Evolutionary conservation across 2,797 vertebrate genomes (phyloP), one percentile per base, ranked within the genome.

Genomic region (Acrocephalus scirpaceus): DNA sequence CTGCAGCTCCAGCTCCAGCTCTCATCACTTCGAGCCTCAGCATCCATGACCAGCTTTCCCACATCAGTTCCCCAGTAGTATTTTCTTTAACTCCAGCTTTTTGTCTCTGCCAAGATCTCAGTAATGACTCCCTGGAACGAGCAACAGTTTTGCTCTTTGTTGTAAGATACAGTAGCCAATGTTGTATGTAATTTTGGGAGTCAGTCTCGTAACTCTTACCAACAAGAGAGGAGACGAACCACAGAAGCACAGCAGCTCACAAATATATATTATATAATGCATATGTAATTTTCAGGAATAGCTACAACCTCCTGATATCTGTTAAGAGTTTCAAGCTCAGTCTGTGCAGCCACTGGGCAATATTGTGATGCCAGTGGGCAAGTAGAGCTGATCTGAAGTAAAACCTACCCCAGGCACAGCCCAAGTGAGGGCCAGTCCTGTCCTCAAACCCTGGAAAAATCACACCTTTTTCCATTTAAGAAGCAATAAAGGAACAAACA

Each of bases 331-430:
- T 40, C 11, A 32, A 64, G 38, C 32, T 81, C 36, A 27, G 25
- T 7, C 32, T 53, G 19, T 42, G 58, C 36, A 69, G 51, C 22
- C 42, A 7, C 25, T 18, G 27, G n/a, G 48, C 48, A 83, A 14
- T 0, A 17, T 0, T 1, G 10, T 1, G 30, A 76, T 56, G 32
- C 30, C 38, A 42, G 0, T 0, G 21, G 2, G 4, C 10, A 62
- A 36, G 13, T 10, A 20, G 54, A 21, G 30, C 53, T 25, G 36
- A 65, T 25, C n/a, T 21, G 7, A 56, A 34, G 26, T 21, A 38
- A 88, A 64, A 58, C 2, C 32, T 16, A 30, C 8, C 21, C 32
- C 32, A 48, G 6, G 17, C 26, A 57, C 29, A 54, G 15, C 9
- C 14, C 26, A 42, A 44, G 8, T 4, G 22, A 86, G 10, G 9